Base-by-base conservation (phyloP, 2,888 invertebrate species). In the Tachina fera region DNA sequence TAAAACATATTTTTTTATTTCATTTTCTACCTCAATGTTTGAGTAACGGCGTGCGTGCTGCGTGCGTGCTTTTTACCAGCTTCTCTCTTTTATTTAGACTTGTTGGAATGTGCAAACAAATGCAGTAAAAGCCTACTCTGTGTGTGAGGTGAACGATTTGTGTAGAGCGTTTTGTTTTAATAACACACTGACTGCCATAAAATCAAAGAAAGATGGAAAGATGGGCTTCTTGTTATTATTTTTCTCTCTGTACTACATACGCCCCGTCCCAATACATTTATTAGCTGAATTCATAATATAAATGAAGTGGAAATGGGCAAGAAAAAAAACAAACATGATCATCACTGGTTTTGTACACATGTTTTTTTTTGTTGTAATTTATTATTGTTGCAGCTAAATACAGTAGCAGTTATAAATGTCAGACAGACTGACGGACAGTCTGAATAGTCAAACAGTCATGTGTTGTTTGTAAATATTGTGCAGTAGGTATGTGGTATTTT, bases 161-260 rank as follows among this genome's bases (percentile, higher is more conserved):
- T 63, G 70, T 47, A 53, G 71, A 63, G 31, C 71, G 45, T 56
- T 79, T 83, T 58, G 82, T 79, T 83, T 83, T 80, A 83, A 83
- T 86, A 86, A 83, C 83, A 83, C 58, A 86, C 79, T 86, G 83
- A 86, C 82, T 86, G 82, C 51, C 45, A 75, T 63, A 61, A 74
- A 63, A 47, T 16, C 9, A 51, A 16, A 45, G 10, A 13, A 49
- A 41, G 9, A 68, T 47, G 56, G 1, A 72, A 56, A 49, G 72
- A 67, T 60, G 49, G 53, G 41, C 13, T 31, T 65, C 11, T 22
- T n/a, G 13, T 4, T 22, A 22, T 31, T 22, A 22, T 31, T 3
- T 39, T 11, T 47, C 13, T n/a, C 11, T 61, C 11, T 61, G 11
- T 14, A 49, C 49, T 13, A 49, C 14, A 14, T 14, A 31, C 51